These are phyloP conservation scores for Catamblyrhynchus diadema DNA, from an alignment of 2,797 vertebrate species.

Conservation along the genomic window DNA sequence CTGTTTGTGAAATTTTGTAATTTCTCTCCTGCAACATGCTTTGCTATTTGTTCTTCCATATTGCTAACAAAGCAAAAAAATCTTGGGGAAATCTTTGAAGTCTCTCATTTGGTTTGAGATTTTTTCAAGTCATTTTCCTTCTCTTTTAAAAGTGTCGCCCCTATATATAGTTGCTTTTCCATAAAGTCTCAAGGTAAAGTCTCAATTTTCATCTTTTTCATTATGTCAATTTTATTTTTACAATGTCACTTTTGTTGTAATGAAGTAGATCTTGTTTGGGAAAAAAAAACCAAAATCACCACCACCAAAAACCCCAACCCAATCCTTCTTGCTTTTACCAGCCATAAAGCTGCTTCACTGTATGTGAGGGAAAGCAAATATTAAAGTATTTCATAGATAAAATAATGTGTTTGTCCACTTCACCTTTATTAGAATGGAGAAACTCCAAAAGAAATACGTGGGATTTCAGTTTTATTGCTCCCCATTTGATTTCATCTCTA, in stretches of 20 bases:
- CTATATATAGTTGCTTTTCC: neutral
- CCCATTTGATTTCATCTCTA: neutral
- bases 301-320: accelerated
- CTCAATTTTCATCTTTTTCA: neutral
- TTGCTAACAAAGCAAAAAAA: neutral
- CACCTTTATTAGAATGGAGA: neutral
- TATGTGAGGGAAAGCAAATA: neutral
- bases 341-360: neutral
- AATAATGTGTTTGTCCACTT: neutral
- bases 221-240: neutral
- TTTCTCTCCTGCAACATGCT: neutral
- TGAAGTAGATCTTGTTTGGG: neutral
- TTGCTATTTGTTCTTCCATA: neutral
- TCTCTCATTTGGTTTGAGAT: neutral
- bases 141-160: neutral
- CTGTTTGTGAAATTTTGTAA: neutral
- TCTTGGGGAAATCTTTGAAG: neutral
- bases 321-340: neutral
- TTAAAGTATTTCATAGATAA: neutral
- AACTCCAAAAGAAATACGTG: neutral
- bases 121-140: neutral
- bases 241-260: neutral
- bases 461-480: neutral
- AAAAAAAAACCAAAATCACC: neutral
- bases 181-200: neutral